Evolutionary conservation across 2,797 vertebrate genomes (phyloP), one percentile per base, ranked within the genome.

Genomic region (Neosalanx taihuensis): DNA sequence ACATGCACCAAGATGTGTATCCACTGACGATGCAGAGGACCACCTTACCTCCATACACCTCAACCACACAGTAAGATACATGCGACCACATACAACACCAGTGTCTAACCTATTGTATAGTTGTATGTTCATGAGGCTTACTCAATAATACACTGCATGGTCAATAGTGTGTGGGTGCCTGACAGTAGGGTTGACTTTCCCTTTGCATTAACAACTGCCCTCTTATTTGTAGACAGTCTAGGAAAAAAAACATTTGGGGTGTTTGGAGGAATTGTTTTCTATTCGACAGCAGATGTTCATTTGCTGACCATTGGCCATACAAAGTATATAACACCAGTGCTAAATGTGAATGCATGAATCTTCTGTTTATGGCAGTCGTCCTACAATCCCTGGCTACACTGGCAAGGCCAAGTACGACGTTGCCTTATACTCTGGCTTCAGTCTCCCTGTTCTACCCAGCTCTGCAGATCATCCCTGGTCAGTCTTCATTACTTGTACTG

Each of bases 361-460:
- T 53, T 63, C 17, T 63, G 46, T 63, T 57, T 51, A 41, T 83
- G 83, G 67, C 81, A 95, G 92, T 35, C 78, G 79, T 76, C 84
- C 82, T 77, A 85, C 93, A 86, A 93, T 94, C 70, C 92, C 90
- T 81, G 94, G 93, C 81, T 94, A 93, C 64, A 86, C 89, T 29
- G 91, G 90, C 72, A 93, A 89, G 86, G 91, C 90, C 83, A 86
- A 86, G 76, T 91, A 90, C 76, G 85, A 84, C 87, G 78, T 74
- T 88, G 92, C 65, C 89, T 84, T 0, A 84, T 78, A 87, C 23
- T 41, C 76, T 76, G 92, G 91, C 83, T 89, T 83, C 83, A 84
- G 84, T 83, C 80, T 91, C 71, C 87, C 86, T 53, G 72, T 56
- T 46, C 74, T 85, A 75, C 78, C 79, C 5, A 58, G 74, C 79